Evolutionary conservation across 2,113 vertebrate genomes (phyloP).

Genomic region (Pelecanus crispus): DNA sequence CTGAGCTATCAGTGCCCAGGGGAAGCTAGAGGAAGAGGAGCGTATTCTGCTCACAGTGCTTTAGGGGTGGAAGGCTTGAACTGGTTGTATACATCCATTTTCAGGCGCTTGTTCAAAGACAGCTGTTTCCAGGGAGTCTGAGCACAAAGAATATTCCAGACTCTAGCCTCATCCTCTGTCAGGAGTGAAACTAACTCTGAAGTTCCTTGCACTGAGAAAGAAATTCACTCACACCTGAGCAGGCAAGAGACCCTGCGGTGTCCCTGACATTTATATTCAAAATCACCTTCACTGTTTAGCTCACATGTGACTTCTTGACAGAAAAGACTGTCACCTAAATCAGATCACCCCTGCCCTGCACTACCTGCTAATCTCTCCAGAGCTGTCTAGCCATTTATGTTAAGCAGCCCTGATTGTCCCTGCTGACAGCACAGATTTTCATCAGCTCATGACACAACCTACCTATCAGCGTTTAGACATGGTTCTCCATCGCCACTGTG

Average conservation of each 20-base stretch:
- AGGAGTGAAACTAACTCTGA: neutral
- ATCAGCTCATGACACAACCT: constrained; percentile 10
- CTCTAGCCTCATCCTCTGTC: accelerated
- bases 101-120: too few relatives aligned
- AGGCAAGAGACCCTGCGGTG: neutral
- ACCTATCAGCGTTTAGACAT: neutral
- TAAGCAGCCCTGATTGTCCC: constrained; percentile 30
- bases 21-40: too few relatives aligned
- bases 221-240: neutral
- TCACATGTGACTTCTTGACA: constrained; percentile 32
- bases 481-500: neutral
- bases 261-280: neutral
- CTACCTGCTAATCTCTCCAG: neutral
- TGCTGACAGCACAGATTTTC: constrained; percentile 53
- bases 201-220: neutral
- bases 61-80: accelerated
- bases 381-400: constrained; percentile 8
- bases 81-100: accelerated
- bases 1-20: accelerated
- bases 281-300: neutral
- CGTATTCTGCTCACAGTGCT: accelerated
- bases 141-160: neutral
- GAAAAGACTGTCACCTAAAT: neutral
- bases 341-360: neutral
- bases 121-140: neutral